Evolutionary conservation across 2,888 invertebrate genomes (phyloP).

Genomic region (Hanleya hanleyi): DNA sequence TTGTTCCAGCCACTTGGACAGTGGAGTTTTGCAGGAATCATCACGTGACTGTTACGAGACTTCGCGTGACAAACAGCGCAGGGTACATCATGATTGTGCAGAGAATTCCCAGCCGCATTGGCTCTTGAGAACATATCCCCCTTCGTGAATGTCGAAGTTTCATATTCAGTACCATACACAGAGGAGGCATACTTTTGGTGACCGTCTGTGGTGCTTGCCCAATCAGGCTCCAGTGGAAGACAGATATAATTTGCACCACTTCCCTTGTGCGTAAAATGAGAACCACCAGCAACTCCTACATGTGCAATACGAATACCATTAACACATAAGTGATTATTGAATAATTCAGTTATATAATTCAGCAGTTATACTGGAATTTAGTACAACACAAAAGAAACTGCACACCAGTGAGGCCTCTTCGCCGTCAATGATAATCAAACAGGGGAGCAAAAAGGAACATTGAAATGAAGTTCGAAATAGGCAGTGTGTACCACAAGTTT

Average conservation of each 20-base stretch:
- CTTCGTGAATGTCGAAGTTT: conserved; percentile 1
- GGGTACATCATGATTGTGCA: conserved; percentile 33
- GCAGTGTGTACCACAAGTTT: too few species aligned
- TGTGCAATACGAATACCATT: too few species aligned
- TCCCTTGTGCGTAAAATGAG: conserved; percentile 12
- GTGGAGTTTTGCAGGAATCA: conserved; percentile 31
- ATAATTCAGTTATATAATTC: too few species aligned
- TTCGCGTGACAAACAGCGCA: conserved; percentile 32
- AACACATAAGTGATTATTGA: too few species aligned
- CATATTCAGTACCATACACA: conserved; percentile 33
- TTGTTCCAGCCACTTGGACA: conserved; percentile 29
- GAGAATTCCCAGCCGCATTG: neutral
- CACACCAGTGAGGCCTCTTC: too few species aligned
- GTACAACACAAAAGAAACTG: too few species aligned
- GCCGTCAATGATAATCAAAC: too few species aligned
- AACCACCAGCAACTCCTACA: conserved; percentile 28
- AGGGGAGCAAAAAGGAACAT: too few species aligned
- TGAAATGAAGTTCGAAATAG: too few species aligned
- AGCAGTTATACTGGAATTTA: too few species aligned
- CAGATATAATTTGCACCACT: conserved; percentile 23
- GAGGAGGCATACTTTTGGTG: neutral
- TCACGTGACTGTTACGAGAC: conserved; percentile 19
- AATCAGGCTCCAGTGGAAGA: conserved; percentile 21
- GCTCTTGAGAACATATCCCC: neutral
- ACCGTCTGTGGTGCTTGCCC: conserved; percentile 7